Conservation (phyloP, 2,113 vertebrate genomes). For the Sceloporus undulatus region DNA sequence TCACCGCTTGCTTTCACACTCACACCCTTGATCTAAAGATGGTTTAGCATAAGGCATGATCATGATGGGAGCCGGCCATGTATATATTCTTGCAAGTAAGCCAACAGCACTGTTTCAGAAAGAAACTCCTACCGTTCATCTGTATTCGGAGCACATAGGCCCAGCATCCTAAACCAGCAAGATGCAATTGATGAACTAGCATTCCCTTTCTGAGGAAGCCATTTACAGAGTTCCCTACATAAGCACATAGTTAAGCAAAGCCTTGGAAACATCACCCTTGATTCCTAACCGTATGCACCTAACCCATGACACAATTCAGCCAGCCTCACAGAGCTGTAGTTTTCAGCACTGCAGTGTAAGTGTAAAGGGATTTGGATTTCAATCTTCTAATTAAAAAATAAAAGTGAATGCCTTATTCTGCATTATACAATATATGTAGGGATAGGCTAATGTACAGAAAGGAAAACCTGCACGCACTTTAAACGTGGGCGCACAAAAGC, state of each 20-base stretch:
- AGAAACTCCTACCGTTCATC: not conserved
- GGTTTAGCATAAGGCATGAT: not conserved
- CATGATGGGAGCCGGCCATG: not conserved
- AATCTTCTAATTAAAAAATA: not conserved
- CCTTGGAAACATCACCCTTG: not conserved
- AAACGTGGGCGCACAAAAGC: not conserved
- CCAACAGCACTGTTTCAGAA: not conserved
- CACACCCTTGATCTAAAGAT: not conserved
- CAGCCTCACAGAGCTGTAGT: not conserved
- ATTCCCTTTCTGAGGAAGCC: not conserved
- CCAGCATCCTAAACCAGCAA: not conserved
- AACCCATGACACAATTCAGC: conserved; percentile 6
- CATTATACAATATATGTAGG: not conserved
- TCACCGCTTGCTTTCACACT: no score
- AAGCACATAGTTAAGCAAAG: not conserved
- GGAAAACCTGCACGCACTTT: not conserved
- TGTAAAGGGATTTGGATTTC: conserved; percentile 8
- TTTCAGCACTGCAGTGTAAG: not conserved
- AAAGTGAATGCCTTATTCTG: not conserved
- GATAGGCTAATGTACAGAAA: not conserved
- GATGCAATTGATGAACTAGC: not conserved
- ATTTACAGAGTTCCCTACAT: not conserved
- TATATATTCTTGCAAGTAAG: not conserved
- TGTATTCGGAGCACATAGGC: not conserved
- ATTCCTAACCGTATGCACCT: not conserved